Conservation (phyloP, 1,140 invertebrate genomes). For the Rhyacophila brunnea region DNA sequence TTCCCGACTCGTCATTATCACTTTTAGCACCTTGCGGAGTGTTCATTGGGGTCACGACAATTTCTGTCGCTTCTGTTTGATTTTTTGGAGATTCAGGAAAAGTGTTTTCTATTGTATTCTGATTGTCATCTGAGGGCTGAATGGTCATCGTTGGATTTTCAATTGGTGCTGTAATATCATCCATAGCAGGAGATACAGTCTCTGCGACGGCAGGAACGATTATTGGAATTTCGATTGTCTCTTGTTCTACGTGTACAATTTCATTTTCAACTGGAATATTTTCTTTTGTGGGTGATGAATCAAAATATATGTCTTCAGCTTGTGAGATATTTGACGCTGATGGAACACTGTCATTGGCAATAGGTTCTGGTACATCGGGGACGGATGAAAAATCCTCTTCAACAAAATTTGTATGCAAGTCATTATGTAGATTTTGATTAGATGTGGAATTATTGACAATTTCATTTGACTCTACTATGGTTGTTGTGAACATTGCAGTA, state of each 20-base stretch:
- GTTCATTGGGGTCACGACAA: no score
- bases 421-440: slow-evolving; percentile 4
- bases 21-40: neutral
- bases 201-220: no score
- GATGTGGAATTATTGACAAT: neutral
- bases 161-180: neutral
- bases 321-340: neutral
- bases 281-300: neutral
- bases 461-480: slow-evolving; percentile 3
- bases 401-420: neutral
- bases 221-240: no score
- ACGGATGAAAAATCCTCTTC: neutral
- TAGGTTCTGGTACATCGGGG: neutral
- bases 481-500: slow-evolving; percentile 15
- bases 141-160: neutral
- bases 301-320: neutral
- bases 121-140: neutral
- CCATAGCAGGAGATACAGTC: neutral
- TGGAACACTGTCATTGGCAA: neutral
- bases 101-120: neutral
- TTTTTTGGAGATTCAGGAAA: neutral
- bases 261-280: neutral
- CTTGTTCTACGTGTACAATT: no score
- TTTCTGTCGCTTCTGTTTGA: no score
- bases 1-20: slow-evolving; percentile 2